These are phyloP conservation scores for Corapipo altera DNA, from an alignment of 2,113 vertebrate genomes.

Conservation along the genomic window DNA sequence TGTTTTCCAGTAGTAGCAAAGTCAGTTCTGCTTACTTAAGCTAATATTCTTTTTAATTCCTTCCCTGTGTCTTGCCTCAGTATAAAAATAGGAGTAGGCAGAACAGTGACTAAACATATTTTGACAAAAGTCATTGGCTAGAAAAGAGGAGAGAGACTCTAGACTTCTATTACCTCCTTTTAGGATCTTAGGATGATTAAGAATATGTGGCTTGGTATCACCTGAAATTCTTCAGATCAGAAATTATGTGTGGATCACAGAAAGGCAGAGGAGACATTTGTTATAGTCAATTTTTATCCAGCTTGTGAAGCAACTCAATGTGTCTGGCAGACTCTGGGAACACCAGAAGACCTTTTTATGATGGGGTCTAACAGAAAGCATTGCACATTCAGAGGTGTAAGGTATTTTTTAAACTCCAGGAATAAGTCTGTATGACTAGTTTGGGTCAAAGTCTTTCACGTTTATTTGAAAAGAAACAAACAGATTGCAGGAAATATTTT, in stretches of 20 bases:
- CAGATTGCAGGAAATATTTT: not conserved
- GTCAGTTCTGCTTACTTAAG: constrained; percentile 57
- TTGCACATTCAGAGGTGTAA: not conserved
- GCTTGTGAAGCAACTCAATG: not conserved
- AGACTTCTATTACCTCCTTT: not conserved
- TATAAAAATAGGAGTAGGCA: constrained; percentile 15
- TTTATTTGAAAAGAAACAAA: not conserved
- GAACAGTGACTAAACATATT: not conserved
- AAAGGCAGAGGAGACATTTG: not conserved
- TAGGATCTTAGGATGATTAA: not conserved
- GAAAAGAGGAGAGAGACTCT: not conserved
- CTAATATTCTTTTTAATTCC: constrained; percentile 33
- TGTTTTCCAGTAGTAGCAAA: constrained; percentile 33
- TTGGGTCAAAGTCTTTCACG: not conserved
- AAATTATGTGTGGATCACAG: not conserved
- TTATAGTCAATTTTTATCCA: not conserved
- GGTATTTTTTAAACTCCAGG: not conserved
- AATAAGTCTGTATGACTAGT: not conserved
- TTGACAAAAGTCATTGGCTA: not conserved
- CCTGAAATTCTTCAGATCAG: not conserved
- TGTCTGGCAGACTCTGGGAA: not conserved
- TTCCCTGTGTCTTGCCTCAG: not conserved
- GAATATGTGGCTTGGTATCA: not conserved
- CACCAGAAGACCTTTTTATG: not conserved
- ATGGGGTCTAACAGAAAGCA: not conserved